Evolutionary conservation across 2,888 invertebrate species (phyloP).

Genomic region (Corbicula japonica): DNA sequence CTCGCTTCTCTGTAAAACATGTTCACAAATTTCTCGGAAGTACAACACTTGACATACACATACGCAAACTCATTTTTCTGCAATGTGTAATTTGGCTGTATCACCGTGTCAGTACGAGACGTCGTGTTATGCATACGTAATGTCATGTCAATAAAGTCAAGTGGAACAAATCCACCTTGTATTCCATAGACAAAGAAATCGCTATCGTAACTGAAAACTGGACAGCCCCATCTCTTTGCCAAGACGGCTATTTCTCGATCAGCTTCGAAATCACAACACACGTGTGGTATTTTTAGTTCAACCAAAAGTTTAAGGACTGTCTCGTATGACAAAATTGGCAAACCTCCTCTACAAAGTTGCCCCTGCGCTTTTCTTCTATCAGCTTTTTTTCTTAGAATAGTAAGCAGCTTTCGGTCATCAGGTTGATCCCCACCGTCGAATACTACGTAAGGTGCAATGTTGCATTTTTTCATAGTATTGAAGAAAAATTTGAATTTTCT

Average conservation of each 20-base stretch:
- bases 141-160: conserved; percentile 86
- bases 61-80: conserved; percentile 62
- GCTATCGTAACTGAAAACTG: conserved; percentile 96
- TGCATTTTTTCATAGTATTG: conserved; percentile 74
- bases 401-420: conserved; percentile 83
- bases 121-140: conserved; percentile 52
- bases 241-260: conserved; percentile 95
- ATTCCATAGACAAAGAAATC: conserved; percentile 97
- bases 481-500: conserved; percentile 76
- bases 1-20: conserved; percentile 89
- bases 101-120: conserved; percentile 40
- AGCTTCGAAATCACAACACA: conserved; percentile 94
- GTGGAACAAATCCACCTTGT: conserved; percentile 91
- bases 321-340: conserved; percentile 92
- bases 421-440: conserved; percentile 85
- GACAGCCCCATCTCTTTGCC: conserved; percentile 92
- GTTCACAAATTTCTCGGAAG: conserved; percentile 90
- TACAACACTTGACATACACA: conserved; percentile 89
- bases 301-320: conserved; percentile 91
- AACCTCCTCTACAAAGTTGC: conserved; percentile 88
- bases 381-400: conserved; percentile 76
- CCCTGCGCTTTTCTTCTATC: conserved; percentile 63
- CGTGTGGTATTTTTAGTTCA: conserved; percentile 90
- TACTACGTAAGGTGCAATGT: conserved; percentile 82
- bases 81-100: conserved; percentile 9